A percentile compares a stretch with the other conserved stretches of the same genome.
These are phyloP conservation scores for Catharus fuscescens DNA, from an alignment of 2,113 vertebrate genomes.

Conservation along the genomic window DNA sequence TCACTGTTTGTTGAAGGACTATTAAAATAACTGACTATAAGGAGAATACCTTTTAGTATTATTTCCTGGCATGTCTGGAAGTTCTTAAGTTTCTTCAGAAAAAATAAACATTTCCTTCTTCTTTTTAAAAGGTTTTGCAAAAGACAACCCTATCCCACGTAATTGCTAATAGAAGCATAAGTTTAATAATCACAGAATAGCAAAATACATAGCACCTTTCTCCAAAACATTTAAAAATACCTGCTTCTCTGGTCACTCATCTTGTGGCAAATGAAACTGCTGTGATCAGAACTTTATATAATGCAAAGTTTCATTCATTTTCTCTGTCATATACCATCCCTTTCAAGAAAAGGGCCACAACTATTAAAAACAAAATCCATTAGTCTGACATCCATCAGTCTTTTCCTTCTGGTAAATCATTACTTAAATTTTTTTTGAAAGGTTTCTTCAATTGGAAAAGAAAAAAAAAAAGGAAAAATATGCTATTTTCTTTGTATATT, in stretches of 20 bases:
- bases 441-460: constrained; percentile 69
- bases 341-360: background rate
- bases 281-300: background rate
- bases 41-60: background rate
- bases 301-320: background rate
- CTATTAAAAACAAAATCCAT: background rate
- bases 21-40: background rate
- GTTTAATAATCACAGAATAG: background rate
- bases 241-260: background rate
- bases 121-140: background rate
- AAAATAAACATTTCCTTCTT: background rate
- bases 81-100: background rate
- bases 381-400: background rate
- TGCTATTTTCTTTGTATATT: background rate
- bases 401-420: constrained; percentile 51
- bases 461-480: background rate
- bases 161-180: background rate
- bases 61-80: background rate
- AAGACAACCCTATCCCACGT: background rate
- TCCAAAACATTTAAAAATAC: background rate
- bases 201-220: background rate
- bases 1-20: background rate
- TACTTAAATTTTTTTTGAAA: constrained; percentile 41
- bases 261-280: background rate
- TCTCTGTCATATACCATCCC: background rate